phyloP scores from a whole-genome alignment of 2,888 invertebrate genomes.

The Sphaeridia pumilis region DNA sequence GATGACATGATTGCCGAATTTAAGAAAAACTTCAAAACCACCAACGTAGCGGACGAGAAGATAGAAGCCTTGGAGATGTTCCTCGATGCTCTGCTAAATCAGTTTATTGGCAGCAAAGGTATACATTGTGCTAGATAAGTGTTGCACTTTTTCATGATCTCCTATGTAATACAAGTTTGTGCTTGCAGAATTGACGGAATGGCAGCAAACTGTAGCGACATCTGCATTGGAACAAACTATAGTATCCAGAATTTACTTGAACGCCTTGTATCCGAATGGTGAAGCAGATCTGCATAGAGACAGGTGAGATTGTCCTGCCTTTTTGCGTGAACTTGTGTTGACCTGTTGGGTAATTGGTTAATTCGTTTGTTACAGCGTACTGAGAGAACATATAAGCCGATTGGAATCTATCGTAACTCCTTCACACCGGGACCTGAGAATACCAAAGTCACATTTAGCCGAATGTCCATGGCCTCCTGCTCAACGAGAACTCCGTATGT shows the following conservation, averaged over 20 bases:
- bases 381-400: conserved; percentile 78
- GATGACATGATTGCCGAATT: conserved; percentile 62
- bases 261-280: conserved; percentile 92
- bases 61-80: conserved; percentile 76
- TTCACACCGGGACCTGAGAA: conserved; percentile 64
- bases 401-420: conserved; percentile 63
- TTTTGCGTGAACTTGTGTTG: not conserved
- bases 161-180: not conserved
- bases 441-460: conserved; percentile 50
- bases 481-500: conserved; percentile 73
- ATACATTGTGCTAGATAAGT: too few species aligned
- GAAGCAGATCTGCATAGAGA: conserved; percentile 89
- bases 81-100: conserved; percentile 46
- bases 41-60: conserved; percentile 79
- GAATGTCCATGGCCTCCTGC: conserved; percentile 96
- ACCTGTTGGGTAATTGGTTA: not conserved
- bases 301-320: conserved; percentile 49
- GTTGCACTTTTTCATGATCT: not conserved
- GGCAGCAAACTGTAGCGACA: conserved; percentile 61
- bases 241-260: conserved; percentile 78
- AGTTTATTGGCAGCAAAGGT: conserved; percentile 29
- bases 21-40: conserved; percentile 63
- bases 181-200: conserved; percentile 26
- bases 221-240: conserved; percentile 80
- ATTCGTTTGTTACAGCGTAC: conserved; percentile 48